These are phyloP conservation scores for Gallinago paraguaiae DNA, from an alignment of 2,113 vertebrate species.

Conservation along the genomic window DNA sequence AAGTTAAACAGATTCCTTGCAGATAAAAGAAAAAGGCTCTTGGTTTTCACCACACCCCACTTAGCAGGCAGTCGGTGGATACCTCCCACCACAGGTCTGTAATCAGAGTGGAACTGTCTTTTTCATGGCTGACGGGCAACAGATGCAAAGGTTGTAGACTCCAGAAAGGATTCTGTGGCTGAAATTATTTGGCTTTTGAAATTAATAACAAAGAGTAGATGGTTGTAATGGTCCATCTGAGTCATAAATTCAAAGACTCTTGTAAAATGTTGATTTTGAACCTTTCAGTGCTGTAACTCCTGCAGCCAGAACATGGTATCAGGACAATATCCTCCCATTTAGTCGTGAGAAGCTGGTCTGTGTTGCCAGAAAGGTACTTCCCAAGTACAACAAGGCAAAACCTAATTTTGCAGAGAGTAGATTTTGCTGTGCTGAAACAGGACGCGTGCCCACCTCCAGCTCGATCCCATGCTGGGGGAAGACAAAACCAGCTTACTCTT, in stretches of 20 bases:
- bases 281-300: neutral
- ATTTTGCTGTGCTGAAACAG: neutral
- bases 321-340: neutral
- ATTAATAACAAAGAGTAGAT: neutral
- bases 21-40: neutral
- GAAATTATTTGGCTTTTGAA: neutral
- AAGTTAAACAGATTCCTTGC: neutral
- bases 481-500: neutral
- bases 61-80: neutral
- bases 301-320: neutral
- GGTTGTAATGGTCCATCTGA: neutral
- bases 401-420: neutral
- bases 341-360: neutral
- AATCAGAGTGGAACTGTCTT: accelerated
- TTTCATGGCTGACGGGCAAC: neutral
- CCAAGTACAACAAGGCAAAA: neutral
- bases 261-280: neutral
- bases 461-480: neutral
- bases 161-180: neutral
- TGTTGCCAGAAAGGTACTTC: neutral
- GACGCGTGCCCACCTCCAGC: accelerated
- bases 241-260: neutral
- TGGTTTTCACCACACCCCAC: neutral
- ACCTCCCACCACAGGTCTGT: neutral
- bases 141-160: neutral